Percentiles rank a stretch among this genome's conserved stretches.
Conservation (phyloP, 2,113 vertebrate genomes). For the Typhlomys cinereus region DNA sequence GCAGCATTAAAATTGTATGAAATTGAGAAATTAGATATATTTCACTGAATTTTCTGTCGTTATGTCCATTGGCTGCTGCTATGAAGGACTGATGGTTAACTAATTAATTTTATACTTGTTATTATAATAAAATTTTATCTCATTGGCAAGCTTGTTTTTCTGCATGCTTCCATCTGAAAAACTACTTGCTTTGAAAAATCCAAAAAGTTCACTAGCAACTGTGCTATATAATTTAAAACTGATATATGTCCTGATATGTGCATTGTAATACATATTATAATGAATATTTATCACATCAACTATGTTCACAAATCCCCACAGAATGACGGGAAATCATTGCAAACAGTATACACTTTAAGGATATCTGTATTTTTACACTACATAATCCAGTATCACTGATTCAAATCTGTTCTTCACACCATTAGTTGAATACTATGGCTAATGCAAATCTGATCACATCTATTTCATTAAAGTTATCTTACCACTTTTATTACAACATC, state of each 20-base stretch:
- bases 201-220: background rate
- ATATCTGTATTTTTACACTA: background rate
- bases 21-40: constrained; percentile 26
- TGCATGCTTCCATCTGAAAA: background rate
- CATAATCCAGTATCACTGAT: background rate
- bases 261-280: background rate
- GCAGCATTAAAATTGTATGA: background rate
- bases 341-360: background rate
- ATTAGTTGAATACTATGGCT: background rate
- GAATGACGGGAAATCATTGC: background rate
- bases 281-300: background rate
- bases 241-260: background rate
- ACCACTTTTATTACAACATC: background rate
- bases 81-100: constrained; percentile 25
- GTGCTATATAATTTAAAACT: background rate
- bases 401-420: background rate
- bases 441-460: background rate
- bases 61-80: background rate
- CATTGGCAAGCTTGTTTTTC: background rate
- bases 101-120: constrained; percentile 52
- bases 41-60: constrained; percentile 31
- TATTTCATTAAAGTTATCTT: background rate
- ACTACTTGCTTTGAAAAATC: background rate
- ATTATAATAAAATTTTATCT: constrained; percentile 44
- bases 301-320: background rate